Evolutionary conservation across 1,140 invertebrate genomes (phyloP).

Genomic region (Zaprionus camerounensis): DNA sequence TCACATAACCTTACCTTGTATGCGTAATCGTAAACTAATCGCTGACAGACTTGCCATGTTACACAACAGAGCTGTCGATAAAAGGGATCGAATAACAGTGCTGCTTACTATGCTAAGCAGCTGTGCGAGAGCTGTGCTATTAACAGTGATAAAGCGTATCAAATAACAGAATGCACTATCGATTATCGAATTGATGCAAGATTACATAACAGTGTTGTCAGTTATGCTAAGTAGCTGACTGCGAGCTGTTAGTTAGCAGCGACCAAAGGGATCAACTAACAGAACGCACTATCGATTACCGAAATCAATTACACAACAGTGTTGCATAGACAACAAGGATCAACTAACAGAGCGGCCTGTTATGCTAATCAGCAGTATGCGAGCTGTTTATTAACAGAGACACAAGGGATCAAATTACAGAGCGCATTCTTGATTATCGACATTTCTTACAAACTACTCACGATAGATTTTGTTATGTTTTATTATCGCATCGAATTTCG

Average conservation of each 20-base stretch:
- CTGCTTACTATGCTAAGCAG: neutral
- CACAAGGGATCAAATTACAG: conserved; percentile 2
- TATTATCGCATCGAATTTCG: neutral
- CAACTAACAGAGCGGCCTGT: neutral
- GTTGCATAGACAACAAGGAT: too few species aligned
- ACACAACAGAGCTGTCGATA: too few species aligned
- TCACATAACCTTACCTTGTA: too few species aligned
- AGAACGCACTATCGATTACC: neutral
- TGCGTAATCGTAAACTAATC: too few species aligned
- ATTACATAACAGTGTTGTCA: neutral
- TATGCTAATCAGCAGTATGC: neutral
- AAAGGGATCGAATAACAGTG: neutral
- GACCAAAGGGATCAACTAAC: neutral
- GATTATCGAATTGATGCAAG: neutral
- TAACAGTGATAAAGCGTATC: neutral
- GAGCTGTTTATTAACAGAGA: neutral
- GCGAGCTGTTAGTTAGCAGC: neutral
- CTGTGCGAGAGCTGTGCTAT: neutral
- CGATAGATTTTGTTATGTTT: neutral
- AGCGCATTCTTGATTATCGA: neutral
- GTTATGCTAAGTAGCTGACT: neutral
- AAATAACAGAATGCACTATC: conserved; percentile 1
- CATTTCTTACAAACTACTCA: neutral
- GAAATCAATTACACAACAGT: too few species aligned
- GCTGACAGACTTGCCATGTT: too few species aligned